phyloP scores from a whole-genome alignment of 2,888 invertebrate species.

The Drepana falcataria region DNA sequence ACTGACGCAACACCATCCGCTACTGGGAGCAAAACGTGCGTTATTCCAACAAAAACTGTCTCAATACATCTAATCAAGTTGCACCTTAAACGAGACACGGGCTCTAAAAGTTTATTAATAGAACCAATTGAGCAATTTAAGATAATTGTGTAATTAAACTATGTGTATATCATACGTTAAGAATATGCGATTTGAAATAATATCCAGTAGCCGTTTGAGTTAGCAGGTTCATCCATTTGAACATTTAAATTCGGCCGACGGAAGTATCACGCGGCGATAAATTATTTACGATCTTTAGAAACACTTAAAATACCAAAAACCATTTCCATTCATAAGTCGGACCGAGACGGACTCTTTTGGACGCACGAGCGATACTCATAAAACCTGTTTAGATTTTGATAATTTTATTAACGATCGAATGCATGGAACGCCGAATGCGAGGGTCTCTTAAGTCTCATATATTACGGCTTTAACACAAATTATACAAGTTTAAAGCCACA shows the following conservation, averaged over 20 bases:
- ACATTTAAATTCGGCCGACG: conserved; percentile 67
- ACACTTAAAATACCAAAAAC: conserved; percentile 76
- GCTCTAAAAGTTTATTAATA: conserved; percentile 9
- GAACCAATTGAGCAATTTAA: conserved; percentile 18
- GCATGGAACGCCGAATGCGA: conserved; percentile 63
- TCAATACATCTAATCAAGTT: conserved; percentile 8
- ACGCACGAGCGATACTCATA: conserved; percentile 67
- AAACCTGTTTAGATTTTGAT: conserved; percentile 78
- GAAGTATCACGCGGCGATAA: conserved; percentile 75
- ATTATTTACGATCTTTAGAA: conserved; percentile 74
- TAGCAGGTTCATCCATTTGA: conserved; percentile 56
- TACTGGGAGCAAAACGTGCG: conserved; percentile 33
- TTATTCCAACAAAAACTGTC: conserved; percentile 34
- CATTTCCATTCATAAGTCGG: conserved; percentile 75
- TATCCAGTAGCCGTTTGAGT: conserved; percentile 67
- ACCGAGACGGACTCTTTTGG: conserved; percentile 55
- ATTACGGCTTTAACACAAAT: conserved; percentile 78
- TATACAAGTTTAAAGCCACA: conserved; percentile 76
- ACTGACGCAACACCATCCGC: conserved; percentile 48
- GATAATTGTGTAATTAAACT: conserved; percentile 31
- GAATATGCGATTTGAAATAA: conserved; percentile 44
- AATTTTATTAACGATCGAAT: conserved; percentile 77
- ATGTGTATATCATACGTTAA: conserved; percentile 32
- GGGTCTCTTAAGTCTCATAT: conserved; percentile 72
- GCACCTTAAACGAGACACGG: conserved; percentile 7